Conservation (phyloP, 2,113 vertebrate genomes). For the Pachypanchax playfairii region DNA sequence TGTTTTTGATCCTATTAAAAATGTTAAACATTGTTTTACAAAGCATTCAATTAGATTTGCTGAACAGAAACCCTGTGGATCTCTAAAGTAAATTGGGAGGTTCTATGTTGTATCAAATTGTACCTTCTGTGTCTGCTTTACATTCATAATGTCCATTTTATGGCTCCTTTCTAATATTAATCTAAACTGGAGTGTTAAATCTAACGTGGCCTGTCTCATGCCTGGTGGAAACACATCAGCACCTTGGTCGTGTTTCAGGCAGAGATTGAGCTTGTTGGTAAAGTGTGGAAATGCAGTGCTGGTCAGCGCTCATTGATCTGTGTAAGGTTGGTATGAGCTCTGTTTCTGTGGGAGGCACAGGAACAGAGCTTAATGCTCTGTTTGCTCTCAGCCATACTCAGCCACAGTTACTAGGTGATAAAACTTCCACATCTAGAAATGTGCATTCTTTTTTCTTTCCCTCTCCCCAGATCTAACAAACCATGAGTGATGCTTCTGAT, state of each 20-base stretch:
- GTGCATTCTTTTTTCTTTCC: constrained; percentile 6
- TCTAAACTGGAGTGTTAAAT: not conserved
- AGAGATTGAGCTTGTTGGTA: not conserved
- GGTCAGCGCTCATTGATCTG: constrained; percentile 11
- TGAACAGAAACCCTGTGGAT: no score
- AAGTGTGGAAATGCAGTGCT: constrained; percentile 12
- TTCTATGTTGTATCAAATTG: not conserved
- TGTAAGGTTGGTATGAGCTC: not conserved
- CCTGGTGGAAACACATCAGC: not conserved
- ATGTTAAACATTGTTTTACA: no score
- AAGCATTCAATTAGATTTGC: no score
- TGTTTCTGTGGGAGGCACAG: constrained; percentile 10
- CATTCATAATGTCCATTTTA: not conserved
- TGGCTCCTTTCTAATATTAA: not conserved
- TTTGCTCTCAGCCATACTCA: not conserved
- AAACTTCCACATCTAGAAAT: constrained; percentile 14
- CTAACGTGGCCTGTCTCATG: not conserved
- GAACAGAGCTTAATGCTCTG: not conserved
- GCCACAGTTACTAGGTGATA: not conserved
- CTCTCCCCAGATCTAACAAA: constrained; percentile 8
- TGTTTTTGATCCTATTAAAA: no score
- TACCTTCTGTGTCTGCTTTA: not conserved
- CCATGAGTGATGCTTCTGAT: constrained; percentile 13
- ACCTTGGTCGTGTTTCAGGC: constrained; percentile 2
- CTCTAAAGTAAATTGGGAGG: not conserved